Evolutionary conservation across 2,797 vertebrate genomes (phyloP).

Genomic region (Poeciliopsis gracilis): DNA sequence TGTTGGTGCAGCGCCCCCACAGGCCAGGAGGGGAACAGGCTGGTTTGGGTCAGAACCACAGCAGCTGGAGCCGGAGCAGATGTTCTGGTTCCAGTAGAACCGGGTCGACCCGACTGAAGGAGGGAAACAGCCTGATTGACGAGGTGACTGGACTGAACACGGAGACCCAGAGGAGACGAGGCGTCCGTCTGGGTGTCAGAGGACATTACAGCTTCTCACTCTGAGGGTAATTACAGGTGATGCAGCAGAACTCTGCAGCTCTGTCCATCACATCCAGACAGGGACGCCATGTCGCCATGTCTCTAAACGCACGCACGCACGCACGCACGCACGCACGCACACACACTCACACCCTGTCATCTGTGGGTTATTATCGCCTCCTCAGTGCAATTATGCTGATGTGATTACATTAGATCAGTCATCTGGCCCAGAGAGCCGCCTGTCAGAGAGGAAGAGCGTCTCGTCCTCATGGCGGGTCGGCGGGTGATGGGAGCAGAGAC

Average conservation of each 20-base stretch:
- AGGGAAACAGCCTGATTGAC: too few species aligned
- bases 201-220: constrained; percentile 78
- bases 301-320: constrained; percentile 30
- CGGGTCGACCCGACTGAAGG: too few species aligned
- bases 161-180: constrained; percentile 53
- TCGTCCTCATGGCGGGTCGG: constrained; percentile 13
- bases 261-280: constrained; percentile 74
- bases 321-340: too few species aligned
- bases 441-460: constrained; percentile 67
- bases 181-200: constrained; percentile 66
- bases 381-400: constrained; percentile 81
- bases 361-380: constrained; percentile 78
- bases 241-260: constrained; percentile 71
- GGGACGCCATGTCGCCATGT: constrained; percentile 43
- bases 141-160: too few species aligned
- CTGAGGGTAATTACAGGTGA: constrained; percentile 77
- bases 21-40: too few species aligned
- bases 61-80: too few species aligned
- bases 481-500: too few species aligned
- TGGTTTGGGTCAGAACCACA: too few species aligned
- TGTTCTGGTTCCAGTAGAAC: too few species aligned
- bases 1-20: too few species aligned
- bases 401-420: constrained; percentile 83
- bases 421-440: constrained; percentile 75
- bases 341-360: constrained; percentile 53